Evolutionary conservation across 2,113 vertebrate genomes (phyloP).

Genomic region (Tachysurus fulvidraco): DNA sequence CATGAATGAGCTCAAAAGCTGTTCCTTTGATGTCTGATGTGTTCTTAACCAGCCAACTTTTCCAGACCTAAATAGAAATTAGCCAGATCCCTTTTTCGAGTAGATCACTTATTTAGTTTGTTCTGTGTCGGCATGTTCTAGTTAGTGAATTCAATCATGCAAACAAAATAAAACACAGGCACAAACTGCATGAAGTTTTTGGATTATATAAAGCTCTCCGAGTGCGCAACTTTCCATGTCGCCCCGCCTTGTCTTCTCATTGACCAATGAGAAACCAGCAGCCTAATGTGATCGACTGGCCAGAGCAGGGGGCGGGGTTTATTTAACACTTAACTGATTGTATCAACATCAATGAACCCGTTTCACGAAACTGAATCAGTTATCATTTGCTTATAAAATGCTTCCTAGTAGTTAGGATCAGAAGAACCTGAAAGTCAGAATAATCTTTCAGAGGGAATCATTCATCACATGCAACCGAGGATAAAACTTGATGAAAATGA

Average conservation of each 20-base stretch:
- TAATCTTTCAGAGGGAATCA: no score
- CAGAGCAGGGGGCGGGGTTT: neutral
- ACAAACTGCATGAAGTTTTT: neutral
- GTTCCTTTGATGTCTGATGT: slow-evolving; percentile 34
- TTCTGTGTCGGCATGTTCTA: slow-evolving; percentile 22
- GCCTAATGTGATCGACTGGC: slow-evolving; percentile 37
- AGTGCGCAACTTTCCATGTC: slow-evolving; percentile 60
- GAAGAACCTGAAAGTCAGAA: no score
- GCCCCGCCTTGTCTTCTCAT: slow-evolving; percentile 45
- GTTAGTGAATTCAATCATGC: neutral
- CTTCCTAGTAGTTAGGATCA: neutral
- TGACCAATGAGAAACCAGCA: slow-evolving; percentile 63
- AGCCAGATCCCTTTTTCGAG: slow-evolving; percentile 37
- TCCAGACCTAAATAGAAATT: slow-evolving; percentile 23
- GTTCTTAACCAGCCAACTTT: neutral
- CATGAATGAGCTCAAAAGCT: slow-evolving; percentile 1
- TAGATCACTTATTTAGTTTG: slow-evolving; percentile 29
- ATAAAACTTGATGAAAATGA: no score
- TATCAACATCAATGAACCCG: neutral
- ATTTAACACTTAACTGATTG: neutral
- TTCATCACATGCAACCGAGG: no score
- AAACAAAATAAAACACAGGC: neutral
- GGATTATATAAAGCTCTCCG: slow-evolving; percentile 54
- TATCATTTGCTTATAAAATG: neutral
- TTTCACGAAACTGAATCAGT: neutral